phyloP scores from a whole-genome alignment of 2,113 vertebrate species.

The Cisticola juncidis region DNA sequence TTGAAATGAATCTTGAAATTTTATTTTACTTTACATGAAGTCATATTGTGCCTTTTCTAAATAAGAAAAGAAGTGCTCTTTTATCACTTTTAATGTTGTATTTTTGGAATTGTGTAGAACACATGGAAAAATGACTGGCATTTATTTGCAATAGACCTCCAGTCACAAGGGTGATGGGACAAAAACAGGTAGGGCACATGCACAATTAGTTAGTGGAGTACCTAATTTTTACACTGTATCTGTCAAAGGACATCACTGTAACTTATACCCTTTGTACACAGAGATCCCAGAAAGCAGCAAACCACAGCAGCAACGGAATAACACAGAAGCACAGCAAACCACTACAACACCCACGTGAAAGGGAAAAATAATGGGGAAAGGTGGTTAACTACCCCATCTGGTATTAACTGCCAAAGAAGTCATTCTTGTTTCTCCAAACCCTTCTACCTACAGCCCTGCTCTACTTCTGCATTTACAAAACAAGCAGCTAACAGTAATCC shows the following conservation, averaged over 20 bases:
- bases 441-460: neutral
- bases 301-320: neutral
- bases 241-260: neutral
- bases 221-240: neutral
- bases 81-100: neutral
- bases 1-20: neutral
- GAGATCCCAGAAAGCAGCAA: neutral
- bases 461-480: neutral
- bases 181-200: neutral
- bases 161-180: neutral
- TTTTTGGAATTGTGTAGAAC: neutral
- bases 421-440: neutral
- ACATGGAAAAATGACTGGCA: neutral
- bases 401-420: neutral
- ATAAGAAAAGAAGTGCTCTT: neutral
- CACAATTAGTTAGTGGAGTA: neutral
- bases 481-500: neutral
- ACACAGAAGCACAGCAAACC: neutral
- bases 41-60: neutral
- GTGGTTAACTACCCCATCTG: neutral
- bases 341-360: neutral
- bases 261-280: neutral
- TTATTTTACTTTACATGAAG: neutral
- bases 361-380: neutral
- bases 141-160: neutral